phyloP scores from a whole-genome alignment of 2,797 vertebrate genomes.

The Acrossocheilus wenchowensis region DNA sequence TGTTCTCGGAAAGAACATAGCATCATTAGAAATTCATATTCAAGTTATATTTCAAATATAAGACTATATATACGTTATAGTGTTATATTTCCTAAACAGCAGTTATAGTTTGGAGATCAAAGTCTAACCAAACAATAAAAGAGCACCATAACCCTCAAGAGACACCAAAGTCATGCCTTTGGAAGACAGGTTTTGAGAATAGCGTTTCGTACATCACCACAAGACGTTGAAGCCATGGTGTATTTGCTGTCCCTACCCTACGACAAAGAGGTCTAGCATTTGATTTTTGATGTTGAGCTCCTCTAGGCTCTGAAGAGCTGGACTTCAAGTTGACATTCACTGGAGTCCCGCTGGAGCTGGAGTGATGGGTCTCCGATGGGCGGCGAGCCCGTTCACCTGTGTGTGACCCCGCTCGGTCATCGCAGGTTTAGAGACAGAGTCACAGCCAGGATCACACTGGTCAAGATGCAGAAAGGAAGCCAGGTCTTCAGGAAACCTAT shows the following conservation, averaged over 20 bases:
- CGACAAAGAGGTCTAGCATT: constrained; percentile 48
- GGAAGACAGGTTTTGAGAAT: constrained; percentile 45
- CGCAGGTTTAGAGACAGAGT: constrained; percentile 86
- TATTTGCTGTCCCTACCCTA: constrained; percentile 44
- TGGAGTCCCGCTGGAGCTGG: constrained; percentile 32
- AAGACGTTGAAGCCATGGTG: constrained; percentile 36
- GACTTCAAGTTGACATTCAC: constrained; percentile 40
- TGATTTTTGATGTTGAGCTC: constrained; percentile 34
- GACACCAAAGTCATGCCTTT: constrained; percentile 54
- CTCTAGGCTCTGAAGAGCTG: constrained; percentile 27
- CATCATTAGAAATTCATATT: constrained; percentile 35
- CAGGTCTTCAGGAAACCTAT: constrained; percentile 94
- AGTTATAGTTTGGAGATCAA: constrained; percentile 42
- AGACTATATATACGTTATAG: constrained; percentile 15
- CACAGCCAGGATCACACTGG: constrained; percentile 81
- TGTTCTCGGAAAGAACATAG: constrained; percentile 6
- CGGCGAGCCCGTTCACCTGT: neutral
- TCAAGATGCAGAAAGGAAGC: constrained; percentile 89
- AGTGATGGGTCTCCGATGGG: constrained; percentile 33
- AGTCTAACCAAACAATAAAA: constrained; percentile 49
- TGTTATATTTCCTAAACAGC: constrained; percentile 25
- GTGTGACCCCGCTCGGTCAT: constrained; percentile 75
- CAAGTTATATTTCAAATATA: constrained; percentile 35
- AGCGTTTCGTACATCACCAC: constrained; percentile 24
- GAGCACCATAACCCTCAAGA: constrained; percentile 49